phyloP scores from a whole-genome alignment of 2,888 invertebrate genomes.

The Eupsilia transversa region DNA sequence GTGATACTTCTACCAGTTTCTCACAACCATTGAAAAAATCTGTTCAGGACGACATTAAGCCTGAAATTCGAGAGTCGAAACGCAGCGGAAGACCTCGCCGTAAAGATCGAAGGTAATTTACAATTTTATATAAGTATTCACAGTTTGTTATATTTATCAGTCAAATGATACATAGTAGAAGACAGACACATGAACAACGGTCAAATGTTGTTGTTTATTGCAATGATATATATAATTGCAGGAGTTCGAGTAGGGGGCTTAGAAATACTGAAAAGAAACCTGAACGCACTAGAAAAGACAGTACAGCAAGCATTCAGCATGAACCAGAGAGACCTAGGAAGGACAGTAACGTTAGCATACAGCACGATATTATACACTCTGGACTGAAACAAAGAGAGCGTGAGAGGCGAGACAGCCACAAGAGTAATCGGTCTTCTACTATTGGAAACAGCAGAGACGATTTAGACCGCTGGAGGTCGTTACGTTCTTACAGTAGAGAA shows the following conservation, averaged over 20 bases:
- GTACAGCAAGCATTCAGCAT: conserved; percentile 82
- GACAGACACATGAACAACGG: neutral
- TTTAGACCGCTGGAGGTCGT: conserved; percentile 86
- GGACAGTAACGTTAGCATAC: conserved; percentile 85
- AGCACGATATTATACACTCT: conserved; percentile 78
- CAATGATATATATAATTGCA: conserved; percentile 61
- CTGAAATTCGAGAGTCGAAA: conserved; percentile 81
- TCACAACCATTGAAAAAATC: conserved; percentile 78
- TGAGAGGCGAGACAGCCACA: conserved; percentile 85
- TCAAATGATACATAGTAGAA: neutral
- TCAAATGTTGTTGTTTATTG: neutral
- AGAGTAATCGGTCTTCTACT: conserved; percentile 86
- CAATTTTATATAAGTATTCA: neutral
- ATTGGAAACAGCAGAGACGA: conserved; percentile 88
- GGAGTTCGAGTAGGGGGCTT: conserved; percentile 87
- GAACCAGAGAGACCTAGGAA: conserved; percentile 80
- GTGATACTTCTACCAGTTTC: conserved; percentile 83
- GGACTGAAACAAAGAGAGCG: conserved; percentile 81
- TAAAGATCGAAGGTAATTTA: conserved; percentile 83
- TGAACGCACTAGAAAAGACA: conserved; percentile 84
- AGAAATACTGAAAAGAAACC: conserved; percentile 82
- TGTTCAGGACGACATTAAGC: conserved; percentile 79
- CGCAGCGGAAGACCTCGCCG: conserved; percentile 81
- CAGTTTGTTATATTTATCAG: neutral
- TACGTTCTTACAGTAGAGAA: conserved; percentile 88